Percentiles rank a stretch among this genome's conserved stretches.
phyloP scores from a whole-genome alignment of 1,140 invertebrate genomes.

The Tribolium castaneum region DNA sequence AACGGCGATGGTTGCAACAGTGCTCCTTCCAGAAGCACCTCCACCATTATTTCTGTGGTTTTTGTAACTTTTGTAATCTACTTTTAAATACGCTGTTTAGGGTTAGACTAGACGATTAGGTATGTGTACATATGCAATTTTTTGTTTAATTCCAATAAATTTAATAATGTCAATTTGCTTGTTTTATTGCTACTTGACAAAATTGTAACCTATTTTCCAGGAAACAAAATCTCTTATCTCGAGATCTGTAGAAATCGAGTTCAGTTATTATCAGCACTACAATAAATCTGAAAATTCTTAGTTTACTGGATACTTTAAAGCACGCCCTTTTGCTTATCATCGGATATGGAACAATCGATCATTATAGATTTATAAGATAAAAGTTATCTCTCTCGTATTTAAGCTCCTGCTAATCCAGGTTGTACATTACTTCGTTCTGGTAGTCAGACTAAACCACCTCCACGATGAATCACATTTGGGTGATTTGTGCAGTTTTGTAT shows the following conservation, averaged over 20 bases:
- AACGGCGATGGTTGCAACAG: constrained; percentile 50
- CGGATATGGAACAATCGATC: background rate
- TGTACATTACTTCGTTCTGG: background rate
- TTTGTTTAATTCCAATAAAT: too few species aligned
- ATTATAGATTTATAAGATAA: background rate
- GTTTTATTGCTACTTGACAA: background rate
- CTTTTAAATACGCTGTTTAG: background rate
- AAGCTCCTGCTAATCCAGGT: background rate
- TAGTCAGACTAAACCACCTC: too few species aligned
- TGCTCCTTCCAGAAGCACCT: background rate
- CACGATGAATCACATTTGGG: background rate
- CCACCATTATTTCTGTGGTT: background rate
- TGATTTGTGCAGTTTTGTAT: background rate
- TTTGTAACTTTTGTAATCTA: background rate
- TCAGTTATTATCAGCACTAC: too few species aligned
- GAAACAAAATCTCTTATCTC: too few species aligned
- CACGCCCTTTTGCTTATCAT: background rate
- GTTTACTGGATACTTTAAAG: background rate
- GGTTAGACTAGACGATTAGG: background rate
- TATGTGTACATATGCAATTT: background rate
- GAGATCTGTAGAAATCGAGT: too few species aligned
- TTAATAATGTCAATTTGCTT: background rate
- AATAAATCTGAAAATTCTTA: too few species aligned
- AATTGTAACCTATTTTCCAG: too few species aligned
- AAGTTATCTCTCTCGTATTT: background rate